phyloP scores from a whole-genome alignment of 2,113 vertebrate genomes.

The Hassar affinis region DNA sequence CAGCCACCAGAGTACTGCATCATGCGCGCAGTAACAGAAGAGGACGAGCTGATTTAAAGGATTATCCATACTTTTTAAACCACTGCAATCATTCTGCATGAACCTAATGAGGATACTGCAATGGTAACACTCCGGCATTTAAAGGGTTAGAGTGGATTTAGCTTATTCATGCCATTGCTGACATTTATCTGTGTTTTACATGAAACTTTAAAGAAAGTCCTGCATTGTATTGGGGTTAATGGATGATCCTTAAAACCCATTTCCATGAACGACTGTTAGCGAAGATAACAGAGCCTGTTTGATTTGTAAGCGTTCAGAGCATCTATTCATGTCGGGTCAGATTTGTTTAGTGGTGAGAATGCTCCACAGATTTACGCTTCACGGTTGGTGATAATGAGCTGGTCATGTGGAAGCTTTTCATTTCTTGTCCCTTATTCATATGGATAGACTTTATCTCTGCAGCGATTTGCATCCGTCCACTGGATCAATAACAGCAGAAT shows the following conservation, averaged over 20 bases:
- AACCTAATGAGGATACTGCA: constrained; percentile 65
- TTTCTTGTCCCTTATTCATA: not conserved
- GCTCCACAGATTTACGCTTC: not conserved
- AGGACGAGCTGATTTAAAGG: constrained; percentile 7
- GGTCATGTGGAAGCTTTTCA: not conserved
- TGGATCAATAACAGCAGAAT: constrained; percentile 2
- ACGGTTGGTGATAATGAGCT: not conserved
- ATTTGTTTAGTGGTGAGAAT: not conserved
- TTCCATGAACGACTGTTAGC: not conserved
- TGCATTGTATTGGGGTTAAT: not conserved
- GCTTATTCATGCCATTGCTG: constrained; percentile 64
- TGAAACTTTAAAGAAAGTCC: not conserved
- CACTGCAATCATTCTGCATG: constrained; percentile 63
- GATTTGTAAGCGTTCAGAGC: not conserved
- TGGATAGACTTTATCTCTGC: not conserved
- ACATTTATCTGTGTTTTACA: not conserved
- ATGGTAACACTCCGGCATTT: constrained; percentile 57
- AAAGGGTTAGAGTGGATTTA: constrained; percentile 39
- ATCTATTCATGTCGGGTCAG: not conserved
- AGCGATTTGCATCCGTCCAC: not conserved
- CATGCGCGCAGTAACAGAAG: not conserved
- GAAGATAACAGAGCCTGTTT: not conserved
- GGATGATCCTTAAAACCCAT: not conserved
- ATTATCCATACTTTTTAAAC: constrained; percentile 1
- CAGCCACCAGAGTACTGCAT: constrained; percentile 51